Evolutionary conservation across 2,797 vertebrate species (phyloP).

Genomic region (Hybognathus amarus): DNA sequence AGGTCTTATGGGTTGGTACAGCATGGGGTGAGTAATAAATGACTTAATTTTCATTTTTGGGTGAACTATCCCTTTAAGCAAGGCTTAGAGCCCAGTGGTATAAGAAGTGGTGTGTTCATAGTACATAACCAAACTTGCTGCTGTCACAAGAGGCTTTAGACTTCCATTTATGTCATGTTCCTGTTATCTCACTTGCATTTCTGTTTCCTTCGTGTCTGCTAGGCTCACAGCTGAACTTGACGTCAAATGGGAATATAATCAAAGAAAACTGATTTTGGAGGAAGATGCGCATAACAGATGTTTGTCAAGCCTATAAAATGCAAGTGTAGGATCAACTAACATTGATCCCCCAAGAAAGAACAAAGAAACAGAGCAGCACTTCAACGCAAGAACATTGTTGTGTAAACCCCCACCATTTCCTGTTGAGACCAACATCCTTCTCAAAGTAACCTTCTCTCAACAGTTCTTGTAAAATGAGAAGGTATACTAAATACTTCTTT

Average conservation of each 20-base stretch:
- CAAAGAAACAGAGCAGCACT: background rate
- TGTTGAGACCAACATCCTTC: background rate
- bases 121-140: background rate
- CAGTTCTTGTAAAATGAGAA: slow-evolving; percentile 40
- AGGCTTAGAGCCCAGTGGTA: background rate
- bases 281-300: background rate
- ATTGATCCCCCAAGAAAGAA: background rate
- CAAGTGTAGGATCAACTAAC: background rate
- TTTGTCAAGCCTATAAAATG: background rate
- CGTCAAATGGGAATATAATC: background rate
- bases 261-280: background rate
- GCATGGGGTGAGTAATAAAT: no score
- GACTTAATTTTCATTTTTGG: background rate
- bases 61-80: background rate
- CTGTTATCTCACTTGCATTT: background rate
- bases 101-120: background rate
- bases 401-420: background rate
- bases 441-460: background rate
- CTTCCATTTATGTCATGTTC: background rate
- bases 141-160: background rate
- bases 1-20: no score
- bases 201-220: slow-evolving; percentile 12
- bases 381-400: background rate
- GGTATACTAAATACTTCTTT: slow-evolving; percentile 31
- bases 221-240: slow-evolving; percentile 8